phyloP scores from a whole-genome alignment of 2,113 vertebrate species.

The Sinocyclocheilus grahami region DNA sequence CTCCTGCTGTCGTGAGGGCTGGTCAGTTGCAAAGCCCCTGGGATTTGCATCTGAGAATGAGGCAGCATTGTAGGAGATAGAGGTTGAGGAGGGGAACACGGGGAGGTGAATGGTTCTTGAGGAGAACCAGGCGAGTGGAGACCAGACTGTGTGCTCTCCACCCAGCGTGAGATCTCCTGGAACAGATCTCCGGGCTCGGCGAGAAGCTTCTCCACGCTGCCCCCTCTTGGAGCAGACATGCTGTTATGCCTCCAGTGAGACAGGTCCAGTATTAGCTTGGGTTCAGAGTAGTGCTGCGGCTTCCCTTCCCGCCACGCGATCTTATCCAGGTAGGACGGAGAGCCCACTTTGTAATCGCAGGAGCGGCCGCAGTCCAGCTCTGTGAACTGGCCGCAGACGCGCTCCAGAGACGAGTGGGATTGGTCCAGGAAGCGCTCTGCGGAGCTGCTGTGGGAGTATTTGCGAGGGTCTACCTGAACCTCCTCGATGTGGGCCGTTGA shows the following conservation, averaged over 20 bases:
- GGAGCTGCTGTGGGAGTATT: conserved; percentile 94
- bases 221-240: conserved; percentile 66
- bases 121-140: conserved; percentile 77
- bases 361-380: conserved; percentile 89
- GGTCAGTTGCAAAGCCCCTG: conserved; percentile 59
- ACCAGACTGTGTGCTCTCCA: conserved; percentile 86
- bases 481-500: conserved; percentile 82
- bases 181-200: conserved; percentile 87
- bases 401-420: conserved; percentile 91
- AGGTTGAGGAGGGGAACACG: conserved; percentile 75
- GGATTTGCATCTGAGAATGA: conserved; percentile 59
- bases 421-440: conserved; percentile 92
- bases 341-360: conserved; percentile 96
- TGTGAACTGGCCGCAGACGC: conserved; percentile 75
- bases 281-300: conserved; percentile 95
- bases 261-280: conserved; percentile 94
- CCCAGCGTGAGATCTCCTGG: conserved; percentile 95
- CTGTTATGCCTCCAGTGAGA: conserved; percentile 90
- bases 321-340: conserved; percentile 93
- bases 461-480: conserved; percentile 92
- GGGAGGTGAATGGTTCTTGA: conserved; percentile 48
- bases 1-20: conserved; percentile 62
- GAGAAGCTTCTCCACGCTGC: conserved; percentile 64
- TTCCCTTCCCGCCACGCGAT: conserved; percentile 92
- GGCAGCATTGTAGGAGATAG: conserved; percentile 70